phyloP scores from a whole-genome alignment of 2,888 invertebrate species.

The Allolobophora icterica region DNA sequence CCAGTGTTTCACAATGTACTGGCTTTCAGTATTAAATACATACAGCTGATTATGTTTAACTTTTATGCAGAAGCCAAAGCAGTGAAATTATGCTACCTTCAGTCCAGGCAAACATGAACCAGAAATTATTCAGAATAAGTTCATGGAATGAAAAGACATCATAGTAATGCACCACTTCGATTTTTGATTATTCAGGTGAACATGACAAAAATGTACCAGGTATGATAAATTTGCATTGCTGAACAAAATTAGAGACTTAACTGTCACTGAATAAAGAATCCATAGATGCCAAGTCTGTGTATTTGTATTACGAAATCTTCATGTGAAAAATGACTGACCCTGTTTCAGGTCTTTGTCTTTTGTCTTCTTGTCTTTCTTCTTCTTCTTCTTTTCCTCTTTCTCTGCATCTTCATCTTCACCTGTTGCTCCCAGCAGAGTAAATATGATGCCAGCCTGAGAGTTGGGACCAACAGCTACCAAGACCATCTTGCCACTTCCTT shows the following conservation, averaged over 20 bases:
- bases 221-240: background rate
- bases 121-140: background rate
- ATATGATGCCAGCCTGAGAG: slow-evolving; percentile 99
- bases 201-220: background rate
- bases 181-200: too few relatives aligned
- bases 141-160: background rate
- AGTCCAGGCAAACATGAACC: background rate
- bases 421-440: slow-evolving; percentile 89
- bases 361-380: background rate
- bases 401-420: slow-evolving; percentile 42
- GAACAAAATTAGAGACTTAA: background rate
- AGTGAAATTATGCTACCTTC: background rate
- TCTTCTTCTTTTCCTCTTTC: slow-evolving; percentile 33
- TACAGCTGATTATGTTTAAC: too few relatives aligned
- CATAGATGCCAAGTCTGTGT: background rate
- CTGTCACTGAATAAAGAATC: background rate
- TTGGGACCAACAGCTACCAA: slow-evolving; percentile 97
- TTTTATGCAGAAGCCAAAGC: too few relatives aligned
- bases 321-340: background rate
- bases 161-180: background rate
- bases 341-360: background rate
- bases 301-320: background rate
- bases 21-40: too few relatives aligned
- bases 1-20: too few relatives aligned
- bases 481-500: slow-evolving; percentile 98